A percentile compares a stretch with the other conserved stretches of the same genome.
phyloP scores from a whole-genome alignment of 2,113 vertebrate genomes.

The Crocuta crocuta region DNA sequence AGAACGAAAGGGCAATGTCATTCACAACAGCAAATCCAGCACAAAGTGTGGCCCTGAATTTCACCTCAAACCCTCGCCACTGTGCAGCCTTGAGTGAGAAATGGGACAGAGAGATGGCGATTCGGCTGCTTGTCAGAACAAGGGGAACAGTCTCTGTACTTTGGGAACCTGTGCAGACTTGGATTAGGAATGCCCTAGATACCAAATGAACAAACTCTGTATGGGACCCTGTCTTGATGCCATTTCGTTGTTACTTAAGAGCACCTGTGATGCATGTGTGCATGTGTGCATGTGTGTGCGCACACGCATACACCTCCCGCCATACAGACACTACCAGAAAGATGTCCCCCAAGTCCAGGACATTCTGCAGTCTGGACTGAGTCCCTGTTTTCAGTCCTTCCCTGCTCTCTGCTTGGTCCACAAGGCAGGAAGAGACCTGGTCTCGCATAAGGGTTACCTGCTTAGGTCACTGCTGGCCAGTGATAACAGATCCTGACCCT shows the following conservation, averaged over 20 bases:
- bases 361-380: neutral
- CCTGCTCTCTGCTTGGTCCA: too few species aligned
- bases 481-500: too few species aligned
- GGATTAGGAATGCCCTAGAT: neutral
- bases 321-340: neutral
- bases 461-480: fast-evolving
- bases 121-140: constrained; percentile 27
- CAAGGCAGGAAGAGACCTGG: neutral
- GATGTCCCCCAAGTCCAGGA: neutral
- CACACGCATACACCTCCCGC: neutral
- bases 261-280: neutral
- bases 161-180: constrained; percentile 31
- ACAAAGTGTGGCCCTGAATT: fast-evolving
- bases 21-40: neutral
- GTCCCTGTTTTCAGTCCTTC: neutral
- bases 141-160: neutral
- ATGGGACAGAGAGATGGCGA: neutral
- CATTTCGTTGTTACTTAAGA: neutral
- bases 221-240: neutral
- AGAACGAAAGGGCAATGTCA: neutral
- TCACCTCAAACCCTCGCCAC: neutral
- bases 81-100: neutral
- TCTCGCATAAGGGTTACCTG: neutral
- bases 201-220: neutral
- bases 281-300: too few species aligned